Percentiles rank a stretch among this genome's conserved stretches.
Conservation (phyloP, 2,113 vertebrate species). For the Dicerorhinus sumatrensis region DNA sequence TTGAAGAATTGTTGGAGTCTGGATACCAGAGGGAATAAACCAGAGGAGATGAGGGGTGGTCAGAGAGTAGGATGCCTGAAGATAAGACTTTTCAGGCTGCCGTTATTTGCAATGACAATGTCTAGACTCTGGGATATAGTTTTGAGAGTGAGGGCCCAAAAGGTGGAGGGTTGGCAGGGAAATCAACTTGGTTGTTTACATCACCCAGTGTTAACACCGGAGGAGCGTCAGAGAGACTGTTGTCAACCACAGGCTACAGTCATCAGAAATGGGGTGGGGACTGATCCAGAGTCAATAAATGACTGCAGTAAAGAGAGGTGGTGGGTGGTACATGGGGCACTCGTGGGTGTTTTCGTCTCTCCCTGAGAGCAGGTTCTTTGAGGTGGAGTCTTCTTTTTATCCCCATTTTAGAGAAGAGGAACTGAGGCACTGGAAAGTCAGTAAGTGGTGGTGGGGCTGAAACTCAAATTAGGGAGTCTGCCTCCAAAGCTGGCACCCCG, state of each 20-base stretch:
- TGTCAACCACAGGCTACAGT: not conserved
- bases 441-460: not conserved
- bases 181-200: not conserved
- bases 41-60: not conserved
- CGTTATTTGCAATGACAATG: not conserved
- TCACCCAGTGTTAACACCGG: not conserved
- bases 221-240: not conserved
- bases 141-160: not conserved
- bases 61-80: not conserved
- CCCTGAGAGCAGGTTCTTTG: not conserved
- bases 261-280: not conserved
- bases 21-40: not conserved
- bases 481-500: not conserved
- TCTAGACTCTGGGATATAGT: not conserved
- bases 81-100: not conserved
- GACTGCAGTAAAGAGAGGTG: not conserved
- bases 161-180: too few relatives aligned
- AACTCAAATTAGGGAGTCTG: not conserved
- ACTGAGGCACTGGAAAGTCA: not conserved
- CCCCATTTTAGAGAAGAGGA: not conserved
- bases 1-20: not conserved
- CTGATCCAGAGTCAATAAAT: fast-evolving
- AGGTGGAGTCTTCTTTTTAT: not conserved
- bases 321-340: fast-evolving
- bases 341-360: fast-evolving